These are phyloP conservation scores for Drosophila mayri DNA, from an alignment of 1,140 invertebrate genomes.

Conservation along the genomic window DNA sequence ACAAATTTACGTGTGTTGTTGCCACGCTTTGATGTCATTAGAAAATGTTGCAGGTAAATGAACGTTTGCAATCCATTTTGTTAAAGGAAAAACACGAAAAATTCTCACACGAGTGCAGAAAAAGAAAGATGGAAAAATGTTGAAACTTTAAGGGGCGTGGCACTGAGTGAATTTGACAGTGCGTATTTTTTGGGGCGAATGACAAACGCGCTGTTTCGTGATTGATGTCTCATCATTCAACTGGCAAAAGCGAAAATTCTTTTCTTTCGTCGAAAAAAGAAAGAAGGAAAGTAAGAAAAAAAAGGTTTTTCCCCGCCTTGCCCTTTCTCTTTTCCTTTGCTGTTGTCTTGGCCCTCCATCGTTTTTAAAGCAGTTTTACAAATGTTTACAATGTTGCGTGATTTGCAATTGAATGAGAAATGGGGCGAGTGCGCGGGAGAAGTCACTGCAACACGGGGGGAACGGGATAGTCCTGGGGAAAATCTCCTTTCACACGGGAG, in stretches of 20 bases:
- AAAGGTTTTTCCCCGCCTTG: not conserved
- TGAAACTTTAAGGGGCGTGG: constrained; percentile 67
- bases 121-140: constrained; percentile 62
- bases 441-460: constrained; percentile 28
- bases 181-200: constrained; percentile 58
- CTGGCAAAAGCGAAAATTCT: constrained; percentile 62
- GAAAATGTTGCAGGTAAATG: constrained; percentile 80
- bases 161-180: constrained; percentile 75
- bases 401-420: constrained; percentile 79
- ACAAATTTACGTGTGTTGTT: constrained; percentile 66
- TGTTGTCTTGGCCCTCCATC: constrained; percentile 10
- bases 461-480: constrained; percentile 8
- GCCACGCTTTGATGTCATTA: constrained; percentile 73
- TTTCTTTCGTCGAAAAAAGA: constrained; percentile 18
- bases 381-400: constrained; percentile 83
- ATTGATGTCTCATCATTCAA: constrained; percentile 81
- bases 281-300: constrained; percentile 3
- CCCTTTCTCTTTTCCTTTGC: not conserved
- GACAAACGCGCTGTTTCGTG: constrained; percentile 72
- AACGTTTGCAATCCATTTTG: constrained; percentile 68
- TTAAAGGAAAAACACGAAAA: constrained; percentile 19
- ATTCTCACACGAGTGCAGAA: constrained; percentile 31
- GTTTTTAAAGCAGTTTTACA: constrained; percentile 79
- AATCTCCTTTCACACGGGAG: constrained; percentile 1
- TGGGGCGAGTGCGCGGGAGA: not conserved